Evolutionary conservation across 2,113 vertebrate species (phyloP).

Genomic region (Xiphophorus couchianus): DNA sequence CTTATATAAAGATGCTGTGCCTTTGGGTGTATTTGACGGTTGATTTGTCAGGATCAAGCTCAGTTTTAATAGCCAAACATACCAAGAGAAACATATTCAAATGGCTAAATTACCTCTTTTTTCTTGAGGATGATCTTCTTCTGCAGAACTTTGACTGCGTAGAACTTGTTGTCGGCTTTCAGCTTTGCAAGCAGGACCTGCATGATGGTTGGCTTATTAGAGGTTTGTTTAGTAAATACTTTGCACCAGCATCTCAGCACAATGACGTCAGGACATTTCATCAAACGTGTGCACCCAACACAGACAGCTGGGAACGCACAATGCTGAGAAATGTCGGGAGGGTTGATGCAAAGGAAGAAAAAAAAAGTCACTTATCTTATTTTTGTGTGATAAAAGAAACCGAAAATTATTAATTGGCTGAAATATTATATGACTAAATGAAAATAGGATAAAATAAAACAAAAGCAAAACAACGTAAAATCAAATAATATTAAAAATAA

Average conservation of each 20-base stretch:
- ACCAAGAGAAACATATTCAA: neutral
- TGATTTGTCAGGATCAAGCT: too few relatives aligned
- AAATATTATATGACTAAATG: neutral
- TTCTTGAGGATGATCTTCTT: slow-evolving; percentile 98
- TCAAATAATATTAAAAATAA: too few relatives aligned
- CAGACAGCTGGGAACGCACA: slow-evolving; percentile 51
- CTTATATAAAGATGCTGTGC: neutral
- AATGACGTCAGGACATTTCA: slow-evolving; percentile 26
- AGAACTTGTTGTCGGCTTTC: slow-evolving; percentile 91
- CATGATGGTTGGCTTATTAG: slow-evolving; percentile 59
- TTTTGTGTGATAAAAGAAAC: neutral
- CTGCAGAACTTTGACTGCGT: slow-evolving; percentile 96
- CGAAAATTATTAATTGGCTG: neutral
- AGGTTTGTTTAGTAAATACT: slow-evolving; percentile 64
- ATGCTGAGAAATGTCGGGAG: slow-evolving; percentile 42
- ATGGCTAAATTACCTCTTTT: slow-evolving; percentile 83
- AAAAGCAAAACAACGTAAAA: slow-evolving; percentile 28
- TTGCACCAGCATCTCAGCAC: slow-evolving; percentile 35
- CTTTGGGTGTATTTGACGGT: too few relatives aligned
- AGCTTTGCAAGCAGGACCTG: slow-evolving; percentile 95
- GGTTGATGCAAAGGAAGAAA: slow-evolving; percentile 3
- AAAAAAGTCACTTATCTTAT: neutral
- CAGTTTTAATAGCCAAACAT: neutral
- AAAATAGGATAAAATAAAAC: neutral
- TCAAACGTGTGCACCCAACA: slow-evolving; percentile 20